Conservation (phyloP, 2,888 invertebrate species). For the Limnephilus rhombicus region DNA sequence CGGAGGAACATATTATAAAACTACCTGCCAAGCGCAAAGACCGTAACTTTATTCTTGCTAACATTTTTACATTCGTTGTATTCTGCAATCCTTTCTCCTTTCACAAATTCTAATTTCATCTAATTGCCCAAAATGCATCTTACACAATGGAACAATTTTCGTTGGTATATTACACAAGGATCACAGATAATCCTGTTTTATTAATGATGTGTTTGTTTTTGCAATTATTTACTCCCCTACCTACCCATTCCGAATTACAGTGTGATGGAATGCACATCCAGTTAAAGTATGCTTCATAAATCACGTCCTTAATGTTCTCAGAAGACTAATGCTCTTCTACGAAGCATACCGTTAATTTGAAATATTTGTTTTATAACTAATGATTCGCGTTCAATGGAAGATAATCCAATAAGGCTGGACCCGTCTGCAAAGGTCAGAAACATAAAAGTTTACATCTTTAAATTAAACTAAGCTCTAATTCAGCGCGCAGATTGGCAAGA, state of each 20-base stretch:
- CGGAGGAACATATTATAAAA: too few species aligned
- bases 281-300: not conserved
- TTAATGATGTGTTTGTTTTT: not conserved
- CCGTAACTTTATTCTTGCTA: too few species aligned
- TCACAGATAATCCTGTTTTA: not conserved
- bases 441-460: slow-evolving; percentile 24
- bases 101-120: not conserved
- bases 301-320: not conserved
- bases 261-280: not conserved
- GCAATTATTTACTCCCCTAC: not conserved
- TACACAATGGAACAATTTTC: not conserved
- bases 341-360: slow-evolving; percentile 2
- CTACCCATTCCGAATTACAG: not conserved
- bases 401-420: slow-evolving; percentile 17
- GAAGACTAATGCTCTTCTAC: slow-evolving; percentile 11
- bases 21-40: too few species aligned
- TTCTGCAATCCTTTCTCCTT: too few species aligned
- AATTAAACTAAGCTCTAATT: slow-evolving; percentile 17
- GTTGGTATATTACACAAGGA: not conserved
- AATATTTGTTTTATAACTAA: slow-evolving; percentile 31
- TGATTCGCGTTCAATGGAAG: slow-evolving; percentile 11
- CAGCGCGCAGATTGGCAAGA: slow-evolving; percentile 7
- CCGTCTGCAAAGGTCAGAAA: slow-evolving; percentile 16
- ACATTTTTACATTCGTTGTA: too few species aligned
- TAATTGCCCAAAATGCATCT: not conserved